phyloP scores from a whole-genome alignment of 2,113 vertebrate genomes.

The Phrynosoma platyrhinos region DNA sequence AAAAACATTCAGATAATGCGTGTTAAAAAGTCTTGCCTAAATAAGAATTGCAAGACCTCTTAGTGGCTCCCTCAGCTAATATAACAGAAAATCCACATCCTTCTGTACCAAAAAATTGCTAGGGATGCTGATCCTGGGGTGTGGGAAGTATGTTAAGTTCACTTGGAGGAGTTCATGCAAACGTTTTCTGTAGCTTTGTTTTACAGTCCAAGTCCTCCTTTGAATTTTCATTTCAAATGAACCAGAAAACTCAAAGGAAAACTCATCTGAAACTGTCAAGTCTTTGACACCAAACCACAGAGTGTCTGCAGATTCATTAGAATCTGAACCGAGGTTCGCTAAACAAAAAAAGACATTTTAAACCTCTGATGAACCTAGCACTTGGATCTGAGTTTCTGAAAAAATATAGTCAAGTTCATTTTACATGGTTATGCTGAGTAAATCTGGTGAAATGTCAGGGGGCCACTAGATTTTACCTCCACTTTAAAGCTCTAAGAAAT shows the following conservation, averaged over 20 bases:
- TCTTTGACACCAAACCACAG: not conserved
- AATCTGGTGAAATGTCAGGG: not conserved
- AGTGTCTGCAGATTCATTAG: not conserved
- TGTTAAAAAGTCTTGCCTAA: not conserved
- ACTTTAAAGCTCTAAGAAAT: accelerated
- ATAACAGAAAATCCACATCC: not conserved
- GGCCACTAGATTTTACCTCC: not conserved
- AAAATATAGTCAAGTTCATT: not conserved
- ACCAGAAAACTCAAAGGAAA: conserved; percentile 15
- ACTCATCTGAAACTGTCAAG: not conserved
- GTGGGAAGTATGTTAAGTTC: not conserved
- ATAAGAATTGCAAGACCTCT: not conserved
- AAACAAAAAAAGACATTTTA: not conserved
- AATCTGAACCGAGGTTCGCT: not conserved
- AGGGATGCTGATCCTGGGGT: conserved; percentile 23
- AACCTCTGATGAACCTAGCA: not conserved
- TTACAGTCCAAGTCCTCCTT: not conserved
- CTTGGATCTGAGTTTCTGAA: not conserved
- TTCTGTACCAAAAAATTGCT: not conserved
- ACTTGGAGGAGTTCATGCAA: not conserved
- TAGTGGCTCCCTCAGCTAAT: not conserved
- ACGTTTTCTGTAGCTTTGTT: not conserved
- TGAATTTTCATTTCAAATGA: conserved; percentile 19
- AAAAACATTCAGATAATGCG: not conserved
- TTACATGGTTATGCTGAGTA: not conserved